A percentile compares a stretch with the other conserved stretches of the same genome.
Conservation (phyloP, 2,797 vertebrate species). For the Luscinia luscinia region DNA sequence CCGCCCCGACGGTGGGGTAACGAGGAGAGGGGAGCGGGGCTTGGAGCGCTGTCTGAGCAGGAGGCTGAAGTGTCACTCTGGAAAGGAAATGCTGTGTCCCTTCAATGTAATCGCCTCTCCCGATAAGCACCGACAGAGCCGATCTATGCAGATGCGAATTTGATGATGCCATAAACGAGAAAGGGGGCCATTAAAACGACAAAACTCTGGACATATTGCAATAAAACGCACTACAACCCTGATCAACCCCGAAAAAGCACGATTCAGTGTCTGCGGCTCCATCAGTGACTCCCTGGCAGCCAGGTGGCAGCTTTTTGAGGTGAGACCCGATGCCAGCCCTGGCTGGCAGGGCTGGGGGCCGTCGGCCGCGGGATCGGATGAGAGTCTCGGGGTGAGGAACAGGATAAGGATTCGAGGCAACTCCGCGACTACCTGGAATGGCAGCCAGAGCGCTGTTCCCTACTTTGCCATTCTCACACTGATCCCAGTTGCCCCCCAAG, state of each 20-base stretch:
- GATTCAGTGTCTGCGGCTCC: background rate
- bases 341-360: background rate
- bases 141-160: constrained; percentile 29
- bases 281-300: background rate
- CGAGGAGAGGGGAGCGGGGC: background rate
- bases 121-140: constrained; percentile 40
- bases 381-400: background rate
- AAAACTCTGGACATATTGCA: background rate
- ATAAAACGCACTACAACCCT: background rate
- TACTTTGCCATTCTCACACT: background rate
- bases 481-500: background rate
- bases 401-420: background rate
- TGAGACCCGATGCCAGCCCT: background rate
- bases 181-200: constrained; percentile 44
- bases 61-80: background rate
- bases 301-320: background rate
- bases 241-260: background rate
- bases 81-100: background rate
- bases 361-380: accelerated
- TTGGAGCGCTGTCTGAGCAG: background rate
- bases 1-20: background rate
- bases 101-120: background rate
- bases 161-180: constrained; percentile 61
- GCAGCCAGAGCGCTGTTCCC: background rate
- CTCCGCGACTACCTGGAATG: background rate